Evolutionary conservation across 2,797 vertebrate species (phyloP), one percentile per base, ranked within the genome.

Genomic region (Chelon labrosus): DNA sequence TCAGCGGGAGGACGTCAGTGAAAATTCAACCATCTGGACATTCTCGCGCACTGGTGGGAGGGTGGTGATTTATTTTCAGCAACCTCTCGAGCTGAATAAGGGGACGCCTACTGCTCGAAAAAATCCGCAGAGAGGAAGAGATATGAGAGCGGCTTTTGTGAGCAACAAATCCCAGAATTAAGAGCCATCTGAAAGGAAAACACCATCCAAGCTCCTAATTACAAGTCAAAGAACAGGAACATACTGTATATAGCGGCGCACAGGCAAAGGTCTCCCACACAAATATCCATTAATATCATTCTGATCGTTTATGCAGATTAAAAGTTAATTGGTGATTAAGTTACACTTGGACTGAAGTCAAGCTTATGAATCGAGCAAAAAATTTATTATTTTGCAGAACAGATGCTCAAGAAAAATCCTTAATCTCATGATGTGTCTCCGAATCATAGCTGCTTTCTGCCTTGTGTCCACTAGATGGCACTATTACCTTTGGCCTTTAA

Each of bases 11-110:
- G 74, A 85, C 75, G 71, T 80, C 80, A 73, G 86, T 88, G 85
- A 86, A 88, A 82, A 88, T 46, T 89, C 85, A 83, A 88, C 91
- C 90, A 92, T 92, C 91, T 92, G 91, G 90, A 86, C 90, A 54
- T 85, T 74, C 82, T 86, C 61, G 53, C 81, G 19, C 73, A 50
- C 82, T 77, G 79, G 88, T 88, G 90, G 90, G 89, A 89, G 89
- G 85, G 86, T 79, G 87, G 80, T 76, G 84, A 85, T 90, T 91
- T 91, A 91, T 91, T 92, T 91, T 88, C 80, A 77, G 88, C 85
- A 75, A 58, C 79, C 87, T 87, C 88, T 85, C 72, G 53, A 85
- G 82, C 81, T 75, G 79, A 85, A 88, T 67, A 78, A 80, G 86
- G 16, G 77, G 85, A 87, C 80, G 83, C 87, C 88, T 79, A 89